Base-by-base conservation (phyloP, 1,140 invertebrate species). In the Drosophila orosa region DNA sequence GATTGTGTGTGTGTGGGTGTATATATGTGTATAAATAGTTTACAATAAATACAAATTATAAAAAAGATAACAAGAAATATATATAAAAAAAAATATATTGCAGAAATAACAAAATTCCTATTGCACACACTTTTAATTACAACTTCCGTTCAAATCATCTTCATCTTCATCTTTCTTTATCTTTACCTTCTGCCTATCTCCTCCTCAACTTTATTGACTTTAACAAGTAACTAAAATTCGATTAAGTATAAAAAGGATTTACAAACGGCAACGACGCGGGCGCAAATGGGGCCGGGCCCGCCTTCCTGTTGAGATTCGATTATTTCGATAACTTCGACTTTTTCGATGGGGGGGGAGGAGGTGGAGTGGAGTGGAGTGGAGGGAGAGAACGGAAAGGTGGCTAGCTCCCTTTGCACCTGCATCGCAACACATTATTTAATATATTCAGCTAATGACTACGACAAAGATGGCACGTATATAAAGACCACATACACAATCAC, bases 401-500 rank as follows among this genome's bases (percentile, higher is more conserved):
- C 12, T 40, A 27, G 12, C 29, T 35, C 50, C 50, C 10, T 54
- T 71, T 73, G 55, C 71, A 54, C 71, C 77, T 66, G 77, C 78
- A 44, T 69, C 77, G 61, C 78, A 44, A 52, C 40, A 19, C 65
- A 67, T 79, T 61, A 45, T 59, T 75, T 61, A 54, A 65, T 79
- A 69, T 74, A 80, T 86, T 85, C 82, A 85, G 82, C 82, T 87
- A 89, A 90, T 87, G 87, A 90, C 87, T 90, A 90, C 71, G 75
- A 90, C 71, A 89, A 89, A 90, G 89, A 90, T 90, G 89, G 89
- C 89, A 90, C 89, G 82, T 90, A 90, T 90, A 90, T 90, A 90
- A 90, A 89, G 89, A 90, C 89, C 89, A 90, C 89, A 90, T 89
- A 90, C 86, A 90, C 83, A 91, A 90, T 90, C 89, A 90, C 89